Evolutionary conservation across 2,797 vertebrate genomes (phyloP).

Genomic region (Pangasius macronema): DNA sequence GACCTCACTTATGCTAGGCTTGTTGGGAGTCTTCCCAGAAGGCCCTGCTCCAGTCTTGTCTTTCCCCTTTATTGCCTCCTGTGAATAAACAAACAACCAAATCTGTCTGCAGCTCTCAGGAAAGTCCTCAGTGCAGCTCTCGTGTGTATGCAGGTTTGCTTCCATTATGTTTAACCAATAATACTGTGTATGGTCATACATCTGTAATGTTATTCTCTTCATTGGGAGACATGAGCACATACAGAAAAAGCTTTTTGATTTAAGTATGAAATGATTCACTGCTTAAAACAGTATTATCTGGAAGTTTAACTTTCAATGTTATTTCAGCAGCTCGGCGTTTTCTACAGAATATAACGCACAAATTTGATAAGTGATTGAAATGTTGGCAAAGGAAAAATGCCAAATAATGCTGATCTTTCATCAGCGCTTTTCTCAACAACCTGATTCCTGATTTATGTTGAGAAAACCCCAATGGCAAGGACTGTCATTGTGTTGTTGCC

Average conservation of each 20-base stretch:
- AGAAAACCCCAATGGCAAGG: constrained; percentile 36
- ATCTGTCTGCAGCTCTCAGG: constrained; percentile 20
- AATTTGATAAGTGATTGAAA: constrained; percentile 25
- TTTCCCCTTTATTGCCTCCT: constrained; percentile 69
- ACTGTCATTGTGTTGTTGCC: constrained; percentile 33
- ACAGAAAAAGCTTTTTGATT: not conserved
- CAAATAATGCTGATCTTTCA: constrained; percentile 27
- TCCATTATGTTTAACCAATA: not conserved
- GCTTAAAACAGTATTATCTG: constrained; percentile 1
- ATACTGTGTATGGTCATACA: not conserved
- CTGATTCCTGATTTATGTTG: constrained; percentile 34
- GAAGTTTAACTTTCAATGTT: not conserved
- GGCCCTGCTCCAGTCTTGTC: constrained; percentile 69
- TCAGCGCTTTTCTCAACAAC: constrained; percentile 28
- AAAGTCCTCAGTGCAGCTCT: constrained; percentile 6
- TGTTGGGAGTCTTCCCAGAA: constrained; percentile 65
- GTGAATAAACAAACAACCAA: constrained; percentile 45
- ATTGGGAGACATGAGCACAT: not conserved
- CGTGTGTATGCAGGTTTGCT: constrained; percentile 3
- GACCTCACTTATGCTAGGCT: constrained; percentile 68
- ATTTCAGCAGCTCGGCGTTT: not conserved
- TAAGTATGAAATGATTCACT: not conserved
- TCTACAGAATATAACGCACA: not conserved
- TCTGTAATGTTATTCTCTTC: not conserved
- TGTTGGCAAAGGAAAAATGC: constrained; percentile 1